These are phyloP conservation scores for human DNA, from an alignment of 2,113 vertebrate genomes.

Conservation along the genomic window DNA sequence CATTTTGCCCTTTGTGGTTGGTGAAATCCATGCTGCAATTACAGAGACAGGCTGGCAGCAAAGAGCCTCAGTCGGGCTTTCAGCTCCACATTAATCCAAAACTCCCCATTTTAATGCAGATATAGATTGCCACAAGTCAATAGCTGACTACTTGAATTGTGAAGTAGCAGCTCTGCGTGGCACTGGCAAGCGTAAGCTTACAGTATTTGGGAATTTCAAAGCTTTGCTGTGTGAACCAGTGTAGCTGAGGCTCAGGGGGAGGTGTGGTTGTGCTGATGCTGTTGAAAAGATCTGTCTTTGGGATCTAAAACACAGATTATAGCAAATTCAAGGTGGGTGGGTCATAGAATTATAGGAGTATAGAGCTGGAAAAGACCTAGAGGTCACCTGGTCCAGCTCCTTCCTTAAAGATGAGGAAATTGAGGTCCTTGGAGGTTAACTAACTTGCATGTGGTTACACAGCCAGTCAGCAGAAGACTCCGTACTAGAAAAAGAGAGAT, in stretches of 20 bases:
- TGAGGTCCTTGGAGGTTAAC: slow-evolving; percentile 65
- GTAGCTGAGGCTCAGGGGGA: slow-evolving; percentile 65
- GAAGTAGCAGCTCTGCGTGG: slow-evolving; percentile 82
- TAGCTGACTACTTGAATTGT: slow-evolving; percentile 89
- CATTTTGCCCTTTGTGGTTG: slow-evolving; percentile 91
- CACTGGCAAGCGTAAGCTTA: slow-evolving; percentile 83
- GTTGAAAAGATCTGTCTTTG: slow-evolving; percentile 59
- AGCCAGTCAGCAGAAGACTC: slow-evolving; percentile 35
- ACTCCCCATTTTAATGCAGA: slow-evolving; percentile 90
- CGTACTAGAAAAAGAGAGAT: not conserved
- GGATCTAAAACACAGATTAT: slow-evolving; percentile 64
- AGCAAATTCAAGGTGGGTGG: slow-evolving; percentile 38
- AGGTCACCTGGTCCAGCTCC: slow-evolving; percentile 20
- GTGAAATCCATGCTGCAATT: slow-evolving; percentile 91
- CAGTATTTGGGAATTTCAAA: slow-evolving; percentile 84
- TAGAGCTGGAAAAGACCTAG: not conserved
- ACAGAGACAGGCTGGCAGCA: slow-evolving; percentile 89
- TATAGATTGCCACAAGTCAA: slow-evolving; percentile 90
- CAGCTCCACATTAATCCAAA: slow-evolving; percentile 91
- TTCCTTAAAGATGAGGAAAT: slow-evolving; percentile 57
- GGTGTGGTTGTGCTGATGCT: slow-evolving; percentile 57
- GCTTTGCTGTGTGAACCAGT: slow-evolving; percentile 71
- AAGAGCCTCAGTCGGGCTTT: slow-evolving; percentile 89
- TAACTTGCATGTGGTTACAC: slow-evolving; percentile 47
- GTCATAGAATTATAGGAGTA: not conserved